Evolutionary conservation across 2,888 invertebrate species (phyloP).

Genomic region (Dynastes hyllus): DNA sequence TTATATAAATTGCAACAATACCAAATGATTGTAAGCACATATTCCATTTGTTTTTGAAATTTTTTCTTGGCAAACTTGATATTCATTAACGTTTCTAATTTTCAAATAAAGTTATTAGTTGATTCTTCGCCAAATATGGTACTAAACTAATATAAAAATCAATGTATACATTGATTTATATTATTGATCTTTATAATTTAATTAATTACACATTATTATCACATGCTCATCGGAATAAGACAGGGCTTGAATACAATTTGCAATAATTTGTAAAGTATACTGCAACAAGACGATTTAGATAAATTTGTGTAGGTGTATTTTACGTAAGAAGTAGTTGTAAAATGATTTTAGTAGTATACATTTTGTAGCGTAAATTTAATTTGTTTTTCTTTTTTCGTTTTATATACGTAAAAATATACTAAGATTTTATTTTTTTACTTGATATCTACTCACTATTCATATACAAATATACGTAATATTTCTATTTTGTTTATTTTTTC

Average conservation of each 20-base stretch:
- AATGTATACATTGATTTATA: background rate
- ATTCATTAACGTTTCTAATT: background rate
- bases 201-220: background rate
- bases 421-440: conserved; percentile 27
- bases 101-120: background rate
- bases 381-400: background rate
- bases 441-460: background rate
- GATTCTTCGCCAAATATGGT: background rate
- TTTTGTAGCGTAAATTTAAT: background rate
- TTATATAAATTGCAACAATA: too few species aligned
- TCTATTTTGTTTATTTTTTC: background rate
- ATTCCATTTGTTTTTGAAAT: too few species aligned
- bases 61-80: too few species aligned
- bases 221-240: background rate
- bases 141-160: background rate
- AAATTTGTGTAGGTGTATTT: background rate
- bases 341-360: background rate
- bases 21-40: too few species aligned
- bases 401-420: background rate
- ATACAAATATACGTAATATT: background rate
- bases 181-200: background rate
- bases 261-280: background rate
- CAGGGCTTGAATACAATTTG: conserved; percentile 2
- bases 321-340: background rate
- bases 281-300: background rate